Percentiles rank a stretch among this genome's conserved stretches.
phyloP scores from a whole-genome alignment of 2,113 vertebrate species.

The Synodontis membranacea region DNA sequence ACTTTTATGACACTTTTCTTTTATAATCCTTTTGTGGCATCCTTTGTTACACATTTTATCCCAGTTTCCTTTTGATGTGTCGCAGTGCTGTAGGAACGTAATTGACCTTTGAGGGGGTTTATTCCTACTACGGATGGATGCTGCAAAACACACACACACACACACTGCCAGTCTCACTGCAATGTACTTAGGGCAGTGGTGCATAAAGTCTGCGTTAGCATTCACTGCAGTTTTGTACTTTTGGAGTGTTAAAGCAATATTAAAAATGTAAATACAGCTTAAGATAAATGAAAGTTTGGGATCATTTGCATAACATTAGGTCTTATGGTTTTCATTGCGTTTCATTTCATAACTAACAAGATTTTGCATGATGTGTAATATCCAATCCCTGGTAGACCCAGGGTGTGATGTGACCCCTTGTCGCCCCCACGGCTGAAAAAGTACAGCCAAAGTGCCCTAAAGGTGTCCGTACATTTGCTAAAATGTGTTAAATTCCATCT shows the following conservation, averaged over 20 bases:
- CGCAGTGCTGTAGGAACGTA: conserved; percentile 4
- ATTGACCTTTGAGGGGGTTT: conserved; percentile 33
- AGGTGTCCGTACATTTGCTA: background rate
- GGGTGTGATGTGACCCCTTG: background rate
- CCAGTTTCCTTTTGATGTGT: conserved; percentile 18
- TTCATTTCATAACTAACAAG: background rate
- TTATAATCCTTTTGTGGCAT: background rate
- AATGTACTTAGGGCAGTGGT: conserved; percentile 8
- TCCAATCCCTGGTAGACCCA: background rate
- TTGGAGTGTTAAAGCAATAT: background rate
- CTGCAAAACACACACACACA: background rate
- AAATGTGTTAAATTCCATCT: background rate
- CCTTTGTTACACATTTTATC: background rate
- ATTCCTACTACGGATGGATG: background rate
- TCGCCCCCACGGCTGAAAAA: background rate
- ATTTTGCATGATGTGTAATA: background rate
- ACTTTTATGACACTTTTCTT: background rate
- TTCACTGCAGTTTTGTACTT: background rate
- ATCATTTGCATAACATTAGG: background rate
- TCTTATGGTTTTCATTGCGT: background rate
- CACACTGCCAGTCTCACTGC: conserved; percentile 22
- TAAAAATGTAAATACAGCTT: background rate
- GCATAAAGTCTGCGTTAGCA: conserved; percentile 21
- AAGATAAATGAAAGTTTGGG: background rate
- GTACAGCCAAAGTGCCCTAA: background rate